Evolutionary conservation across 2,888 invertebrate species (phyloP), one percentile per base, ranked within the genome.

Genomic region (Sepiola atlantica): DNA sequence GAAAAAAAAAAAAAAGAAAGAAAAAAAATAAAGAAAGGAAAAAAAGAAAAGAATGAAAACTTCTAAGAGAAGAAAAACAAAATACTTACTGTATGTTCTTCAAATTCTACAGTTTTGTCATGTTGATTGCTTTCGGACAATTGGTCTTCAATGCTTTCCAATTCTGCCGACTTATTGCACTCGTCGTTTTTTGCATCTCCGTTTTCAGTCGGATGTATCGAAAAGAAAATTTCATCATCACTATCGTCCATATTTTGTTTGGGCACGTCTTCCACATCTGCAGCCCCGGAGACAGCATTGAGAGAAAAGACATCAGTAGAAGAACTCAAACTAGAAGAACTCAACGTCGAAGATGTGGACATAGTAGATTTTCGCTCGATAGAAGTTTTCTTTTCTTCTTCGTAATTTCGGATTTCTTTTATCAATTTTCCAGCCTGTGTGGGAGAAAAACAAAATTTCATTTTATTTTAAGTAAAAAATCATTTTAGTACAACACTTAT

Each of bases 401-500:
- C 4, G 21, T 45, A 14, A 35, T 45, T 92, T 28, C 28, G 35
- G 45, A 92, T 92, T 28, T 92, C 92, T 45, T 35, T 35, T 10
- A 92, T 92, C 21, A 92, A 92, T 24, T 92, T 92, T 35, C 35
- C 92, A 32, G 92, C 92, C 92, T 92, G 35, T 92, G 16, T 35
- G 21, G 28, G 28, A 91, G n/a, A 35, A 35, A 91, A 91, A 20
- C 28, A 91, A 24, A 91, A 57, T 57, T 6, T 4, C 18, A 57
- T 57, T 57, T 57, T 20, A 57, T 57, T 21, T 57, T 21, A 20
- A 57, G 20, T 57, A 57, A 21, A 20, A 57, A 57, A 57, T 21
- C 20, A 14, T 57, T 57, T 6, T 55, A 55, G 20, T 18, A 18
- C n/a, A n/a, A n/a, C n/a, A n/a, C n/a, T n/a, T n/a, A n/a, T n/a